Base-by-base conservation (phyloP, 1,140 invertebrate species). In the Phthorimaea operculella region DNA sequence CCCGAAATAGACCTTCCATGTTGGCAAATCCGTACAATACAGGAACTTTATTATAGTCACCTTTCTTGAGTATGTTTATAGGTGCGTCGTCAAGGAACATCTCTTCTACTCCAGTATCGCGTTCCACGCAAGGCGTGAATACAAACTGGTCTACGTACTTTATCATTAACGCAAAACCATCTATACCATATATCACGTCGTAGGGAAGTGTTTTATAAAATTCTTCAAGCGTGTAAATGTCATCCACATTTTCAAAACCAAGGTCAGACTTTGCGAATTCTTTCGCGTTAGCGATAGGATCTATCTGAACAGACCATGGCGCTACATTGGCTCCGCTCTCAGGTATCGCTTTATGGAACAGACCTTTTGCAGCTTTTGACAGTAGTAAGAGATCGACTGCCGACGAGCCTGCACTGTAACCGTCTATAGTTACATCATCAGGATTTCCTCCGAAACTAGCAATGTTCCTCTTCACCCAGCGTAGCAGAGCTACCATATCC, bases 341-440 rank as follows among this genome's bases (percentile, higher is more conserved):
- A 4, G 70, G 58, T 14, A 81, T 76, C 12, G 68, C 76, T 57
- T 72, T 79, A 10, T 66, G 21, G 54, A 77, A 77, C 8, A 79
- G 55, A 10, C 73, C 74, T 54, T 60, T 57, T 0, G 72, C 54
- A 28, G 54, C 54, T n/a, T 63, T 58, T 18, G 76, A 79, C 0
- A 79, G 17, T 48, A 68, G 64, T 10, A 76, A 52, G 7, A 73
- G 34, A 50, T 72, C 68, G 11, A 72, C 70, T 11, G 74, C 56
- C 0, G 64, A 53, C 0, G 64, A 52, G 1, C 74, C 74, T 39
- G 73, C 74, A 54, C 76, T 79, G 42, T 57, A 66, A 4, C 70
- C 76, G 16, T 34, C 56, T 18, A 77, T 60, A 0, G 76, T 76
- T 0, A 79, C 62, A 47, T 79, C 68, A 45, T 69, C 52, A 9